Evolutionary conservation across 2,113 vertebrate species (phyloP).

Genomic region (Puntigrus tetrazona): DNA sequence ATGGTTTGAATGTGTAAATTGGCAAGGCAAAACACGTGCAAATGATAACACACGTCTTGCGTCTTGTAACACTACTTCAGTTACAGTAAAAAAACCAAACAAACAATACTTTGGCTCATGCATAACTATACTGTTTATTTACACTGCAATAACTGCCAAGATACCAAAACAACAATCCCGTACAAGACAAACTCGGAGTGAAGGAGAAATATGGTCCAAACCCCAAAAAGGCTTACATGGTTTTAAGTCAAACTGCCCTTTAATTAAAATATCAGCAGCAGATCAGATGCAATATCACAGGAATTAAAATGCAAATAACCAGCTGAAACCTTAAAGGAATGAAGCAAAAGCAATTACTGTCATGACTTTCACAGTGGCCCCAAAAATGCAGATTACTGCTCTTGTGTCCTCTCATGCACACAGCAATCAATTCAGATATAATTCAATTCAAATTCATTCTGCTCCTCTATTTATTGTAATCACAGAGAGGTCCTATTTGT

Average conservation of each 20-base stretch:
- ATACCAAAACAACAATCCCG: neutral
- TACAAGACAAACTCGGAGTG: neutral
- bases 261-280: conserved; percentile 26
- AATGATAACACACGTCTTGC: too few species aligned
- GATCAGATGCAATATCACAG: conserved; percentile 42
- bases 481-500: conserved; percentile 33
- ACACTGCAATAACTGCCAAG: neutral
- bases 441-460: conserved; percentile 49
- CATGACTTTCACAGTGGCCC: conserved; percentile 11
- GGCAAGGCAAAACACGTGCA: too few species aligned
- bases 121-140: neutral
- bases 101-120: neutral
- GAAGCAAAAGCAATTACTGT: conserved; percentile 44
- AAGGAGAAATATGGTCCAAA: conserved; percentile 17
- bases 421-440: conserved; percentile 30
- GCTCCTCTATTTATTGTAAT: conserved; percentile 13
- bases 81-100: neutral
- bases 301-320: conserved; percentile 42
- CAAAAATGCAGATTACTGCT: conserved; percentile 30
- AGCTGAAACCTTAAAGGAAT: conserved; percentile 33
- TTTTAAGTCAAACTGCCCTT: conserved; percentile 12
- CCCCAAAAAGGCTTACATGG: neutral
- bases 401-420: conserved; percentile 35
- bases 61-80: too few species aligned
- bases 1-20: too few species aligned